Base-by-base conservation (phyloP, 2,888 invertebrate species). In the Papilio protenor region DNA sequence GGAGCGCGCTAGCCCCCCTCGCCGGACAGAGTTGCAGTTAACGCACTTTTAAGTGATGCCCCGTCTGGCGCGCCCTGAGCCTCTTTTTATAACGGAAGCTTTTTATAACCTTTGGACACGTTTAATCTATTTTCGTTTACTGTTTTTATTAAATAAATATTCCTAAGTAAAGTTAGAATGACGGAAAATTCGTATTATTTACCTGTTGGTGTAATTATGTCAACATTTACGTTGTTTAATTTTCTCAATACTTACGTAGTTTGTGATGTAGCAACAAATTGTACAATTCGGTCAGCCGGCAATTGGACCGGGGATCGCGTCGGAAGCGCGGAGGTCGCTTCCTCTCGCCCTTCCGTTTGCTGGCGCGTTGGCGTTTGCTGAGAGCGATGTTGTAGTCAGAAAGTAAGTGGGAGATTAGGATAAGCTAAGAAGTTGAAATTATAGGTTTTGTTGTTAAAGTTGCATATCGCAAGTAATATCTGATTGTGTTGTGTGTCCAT, bases 301-400 rank as follows among this genome's bases (percentile, higher is more conserved):
- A 52, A 52, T 21, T 27, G 52, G 71, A 69, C n/a, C 77, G 77
- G 73, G 72, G 72, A 59, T 75, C 79, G 79, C 73, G 78, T 57
- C 86, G 90, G 90, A 90, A 88, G 84, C 82, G 86, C 83, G 85
- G 88, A 88, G 88, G 89, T 87, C 86, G 88, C 85, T 84, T 88
- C 89, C 89, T 86, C 81, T 82, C 79, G 52, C 78, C 82, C 81
- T 89, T 88, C 89, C 89, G 86, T 69, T 74, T 80, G 83, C 81
- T 77, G 80, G 80, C 80, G 83, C 83, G 80, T 72, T 79, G 73
- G 79, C 75, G 73, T 55, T 23, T 55, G 69, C 69, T 69, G 55
- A 69, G 47, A 14, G 59, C 14, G 52, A 47, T 18, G 33, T 18
- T 18, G 21, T n/a, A 6, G 18, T 11, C 40, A 40, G 11, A 66